These are phyloP conservation scores for Halcyon badia DNA, from an alignment of 2,797 vertebrate genomes.

Conservation along the genomic window DNA sequence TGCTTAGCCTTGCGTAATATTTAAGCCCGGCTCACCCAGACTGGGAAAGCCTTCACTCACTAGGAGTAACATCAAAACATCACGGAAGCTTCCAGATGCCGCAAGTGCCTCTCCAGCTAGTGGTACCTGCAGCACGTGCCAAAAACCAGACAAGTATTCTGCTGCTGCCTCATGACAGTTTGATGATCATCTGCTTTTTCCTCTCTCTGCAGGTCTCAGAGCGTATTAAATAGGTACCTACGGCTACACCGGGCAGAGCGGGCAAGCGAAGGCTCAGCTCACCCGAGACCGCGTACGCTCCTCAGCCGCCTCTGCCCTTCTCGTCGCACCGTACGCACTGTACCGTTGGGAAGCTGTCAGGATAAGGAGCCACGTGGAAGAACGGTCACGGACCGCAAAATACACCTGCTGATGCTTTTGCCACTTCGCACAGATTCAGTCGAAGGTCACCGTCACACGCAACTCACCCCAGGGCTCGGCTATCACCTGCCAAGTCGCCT, in stretches of 20 bases:
- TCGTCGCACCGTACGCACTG: accelerated
- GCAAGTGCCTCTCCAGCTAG: neutral
- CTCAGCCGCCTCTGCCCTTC: neutral
- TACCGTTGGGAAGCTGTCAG: neutral
- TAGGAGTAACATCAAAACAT: accelerated
- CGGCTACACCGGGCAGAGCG: accelerated
- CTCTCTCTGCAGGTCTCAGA: neutral
- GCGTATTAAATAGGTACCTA: neutral
- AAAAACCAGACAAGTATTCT: accelerated
- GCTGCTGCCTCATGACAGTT: neutral
- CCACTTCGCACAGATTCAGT: accelerated
- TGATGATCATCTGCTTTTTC: no score
- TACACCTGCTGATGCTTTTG: accelerated
- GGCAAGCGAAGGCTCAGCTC: neutral
- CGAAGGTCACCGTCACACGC: accelerated
- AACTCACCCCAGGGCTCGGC: accelerated
- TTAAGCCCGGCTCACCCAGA: neutral
- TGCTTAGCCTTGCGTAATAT: neutral
- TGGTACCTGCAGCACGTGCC: accelerated
- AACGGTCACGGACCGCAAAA: accelerated
- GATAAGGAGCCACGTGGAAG: accelerated
- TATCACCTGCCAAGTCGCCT: neutral
- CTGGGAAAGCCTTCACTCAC: neutral
- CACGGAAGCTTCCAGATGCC: constrained; percentile 17
- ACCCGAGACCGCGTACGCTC: accelerated